phyloP scores from a whole-genome alignment of 2,797 vertebrate genomes.

The Buphagus erythrorhynchus region DNA sequence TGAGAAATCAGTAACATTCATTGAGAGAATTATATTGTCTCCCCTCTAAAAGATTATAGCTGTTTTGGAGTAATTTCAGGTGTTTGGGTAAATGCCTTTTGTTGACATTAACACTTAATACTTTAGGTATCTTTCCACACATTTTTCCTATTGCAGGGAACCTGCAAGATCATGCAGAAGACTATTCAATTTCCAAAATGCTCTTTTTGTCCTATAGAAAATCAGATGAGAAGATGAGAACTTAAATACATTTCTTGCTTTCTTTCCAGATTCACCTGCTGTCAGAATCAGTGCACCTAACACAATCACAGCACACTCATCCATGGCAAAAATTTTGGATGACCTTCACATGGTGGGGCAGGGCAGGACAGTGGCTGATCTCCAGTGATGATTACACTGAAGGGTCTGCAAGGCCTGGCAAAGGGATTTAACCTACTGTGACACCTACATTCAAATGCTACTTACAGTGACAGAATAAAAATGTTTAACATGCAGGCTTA shows the following conservation, averaged over 20 bases:
- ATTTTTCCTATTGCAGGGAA: not conserved
- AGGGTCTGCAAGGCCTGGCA: not conserved
- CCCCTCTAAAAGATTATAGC: not conserved
- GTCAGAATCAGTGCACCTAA: not conserved
- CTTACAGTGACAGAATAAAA: not conserved
- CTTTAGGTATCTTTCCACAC: not conserved
- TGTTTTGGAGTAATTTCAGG: not conserved
- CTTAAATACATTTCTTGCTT: not conserved
- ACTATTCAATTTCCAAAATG: not conserved
- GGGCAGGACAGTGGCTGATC: not conserved
- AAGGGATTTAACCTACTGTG: not conserved
- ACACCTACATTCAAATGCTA: not conserved
- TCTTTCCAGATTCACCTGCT: not conserved
- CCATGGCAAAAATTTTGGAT: not conserved
- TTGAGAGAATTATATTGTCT: not conserved
- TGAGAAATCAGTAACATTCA: not conserved
- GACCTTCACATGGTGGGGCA: not conserved
- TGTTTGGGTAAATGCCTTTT: not conserved
- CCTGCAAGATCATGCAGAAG: not conserved
- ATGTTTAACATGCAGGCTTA: not conserved
- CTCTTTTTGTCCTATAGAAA: not conserved
- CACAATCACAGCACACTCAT: not conserved
- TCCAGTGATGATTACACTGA: not conserved
- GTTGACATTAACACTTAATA: not conserved
- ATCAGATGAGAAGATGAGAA: not conserved